Evolutionary conservation across 2,888 invertebrate genomes (phyloP).

Genomic region (Opisthograptis luteolata): DNA sequence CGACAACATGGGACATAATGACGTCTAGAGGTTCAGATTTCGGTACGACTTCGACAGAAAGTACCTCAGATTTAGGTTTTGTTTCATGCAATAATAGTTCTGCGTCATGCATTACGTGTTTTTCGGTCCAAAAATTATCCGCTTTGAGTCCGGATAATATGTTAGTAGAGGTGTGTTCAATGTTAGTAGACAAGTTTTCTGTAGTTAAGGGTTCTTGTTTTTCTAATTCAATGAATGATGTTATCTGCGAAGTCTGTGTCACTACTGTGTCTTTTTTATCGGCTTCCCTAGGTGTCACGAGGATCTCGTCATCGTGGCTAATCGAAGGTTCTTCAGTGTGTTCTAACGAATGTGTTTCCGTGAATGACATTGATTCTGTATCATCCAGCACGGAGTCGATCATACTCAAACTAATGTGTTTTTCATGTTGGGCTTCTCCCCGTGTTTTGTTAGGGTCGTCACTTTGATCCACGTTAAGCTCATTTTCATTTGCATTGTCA

Average conservation of each 20-base stretch:
- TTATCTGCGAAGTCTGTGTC: conserved; percentile 14
- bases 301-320: conserved; percentile 46
- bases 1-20: conserved; percentile 34
- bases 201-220: conserved; percentile 24
- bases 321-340: conserved; percentile 44
- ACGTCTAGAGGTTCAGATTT: conserved; percentile 32
- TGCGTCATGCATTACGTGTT: conserved; percentile 84
- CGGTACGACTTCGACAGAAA: conserved; percentile 26
- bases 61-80: conserved; percentile 42
- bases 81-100: conserved; percentile 68
- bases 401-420: conserved; percentile 62
- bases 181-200: conserved; percentile 54
- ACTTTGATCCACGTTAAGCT: conserved; percentile 1
- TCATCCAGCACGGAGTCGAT: conserved; percentile 61
- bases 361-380: conserved; percentile 47
- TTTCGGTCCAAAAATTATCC: conserved; percentile 85
- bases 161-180: conserved; percentile 59
- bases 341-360: conserved; percentile 50
- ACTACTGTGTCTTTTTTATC: conserved; percentile 39
- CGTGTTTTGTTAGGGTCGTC: conserved; percentile 20
- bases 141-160: conserved; percentile 68
- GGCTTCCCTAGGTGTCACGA: conserved; percentile 47
- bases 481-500: conserved; percentile 27
- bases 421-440: conserved; percentile 49
- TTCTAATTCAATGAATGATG: conserved; percentile 18